phyloP scores from a whole-genome alignment of 2,888 invertebrate genomes.

The Neoaliturus tenellus region DNA sequence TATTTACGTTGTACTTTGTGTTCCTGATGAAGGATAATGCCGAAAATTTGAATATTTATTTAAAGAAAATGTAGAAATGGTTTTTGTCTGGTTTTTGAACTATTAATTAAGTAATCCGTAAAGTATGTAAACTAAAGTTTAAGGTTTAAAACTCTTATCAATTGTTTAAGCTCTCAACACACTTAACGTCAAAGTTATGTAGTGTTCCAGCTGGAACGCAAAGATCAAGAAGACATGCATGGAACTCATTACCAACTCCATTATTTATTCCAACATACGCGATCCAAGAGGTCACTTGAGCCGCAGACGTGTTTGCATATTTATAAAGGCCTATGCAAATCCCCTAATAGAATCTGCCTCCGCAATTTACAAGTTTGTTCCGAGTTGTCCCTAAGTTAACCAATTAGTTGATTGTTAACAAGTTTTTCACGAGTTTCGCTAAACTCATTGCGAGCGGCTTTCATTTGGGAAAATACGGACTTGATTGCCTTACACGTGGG shows the following conservation, averaged over 20 bases:
- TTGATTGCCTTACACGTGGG: background rate
- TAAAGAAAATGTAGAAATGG: too few species aligned
- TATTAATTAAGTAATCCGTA: too few species aligned
- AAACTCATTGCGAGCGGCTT: slow-evolving; percentile 21
- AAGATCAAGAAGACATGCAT: too few species aligned
- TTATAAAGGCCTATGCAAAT: slow-evolving; percentile 35
- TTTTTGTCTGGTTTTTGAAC: too few species aligned
- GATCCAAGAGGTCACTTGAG: background rate
- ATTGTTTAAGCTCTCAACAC: too few species aligned
- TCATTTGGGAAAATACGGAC: background rate
- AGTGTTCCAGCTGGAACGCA: too few species aligned
- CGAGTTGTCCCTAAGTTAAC: slow-evolving; percentile 23
- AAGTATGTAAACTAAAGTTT: too few species aligned
- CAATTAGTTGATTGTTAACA: slow-evolving; percentile 33
- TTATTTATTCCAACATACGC: slow-evolving; percentile 12
- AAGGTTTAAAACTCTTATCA: too few species aligned
- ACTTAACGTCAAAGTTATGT: too few species aligned
- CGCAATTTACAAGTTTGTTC: slow-evolving; percentile 30
- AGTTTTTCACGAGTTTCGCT: slow-evolving; percentile 19
- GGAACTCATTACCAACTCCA: background rate
- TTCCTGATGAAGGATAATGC: too few species aligned
- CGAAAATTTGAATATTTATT: too few species aligned
- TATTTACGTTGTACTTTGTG: too few species aligned
- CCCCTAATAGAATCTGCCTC: slow-evolving; percentile 8
- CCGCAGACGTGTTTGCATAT: slow-evolving; percentile 7